A percentile compares a stretch with the other conserved stretches of the same genome.
Evolutionary conservation across 2,113 vertebrate genomes (phyloP).

Genomic region (Erythrolamprus reginae): DNA sequence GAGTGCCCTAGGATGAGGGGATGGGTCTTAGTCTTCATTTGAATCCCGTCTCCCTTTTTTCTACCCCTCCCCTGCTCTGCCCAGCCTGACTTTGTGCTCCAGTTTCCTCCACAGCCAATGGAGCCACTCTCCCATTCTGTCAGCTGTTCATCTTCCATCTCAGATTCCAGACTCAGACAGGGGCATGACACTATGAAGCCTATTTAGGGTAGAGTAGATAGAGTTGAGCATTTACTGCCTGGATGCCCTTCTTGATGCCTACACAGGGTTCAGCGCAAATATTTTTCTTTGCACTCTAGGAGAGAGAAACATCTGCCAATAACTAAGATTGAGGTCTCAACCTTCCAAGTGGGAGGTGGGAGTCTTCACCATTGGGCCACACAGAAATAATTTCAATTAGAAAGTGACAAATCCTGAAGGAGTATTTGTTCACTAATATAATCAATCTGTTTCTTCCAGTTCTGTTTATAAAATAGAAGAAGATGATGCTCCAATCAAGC

Average conservation of each 20-base stretch:
- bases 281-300: background rate
- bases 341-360: background rate
- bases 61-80: no score
- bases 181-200: background rate
- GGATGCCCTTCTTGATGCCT: background rate
- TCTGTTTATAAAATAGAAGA: slow-evolving; percentile 86
- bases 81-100: no score
- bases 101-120: no score
- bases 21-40: no score
- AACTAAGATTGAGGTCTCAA: background rate
- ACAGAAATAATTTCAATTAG: background rate
- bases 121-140: no score
- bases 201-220: background rate
- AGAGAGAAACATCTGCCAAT: background rate
- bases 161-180: no score
- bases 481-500: slow-evolving; percentile 92
- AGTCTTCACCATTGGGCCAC: background rate
- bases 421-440: background rate
- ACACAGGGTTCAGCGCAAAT: background rate
- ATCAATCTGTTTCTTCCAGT: slow-evolving; percentile 57
- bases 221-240: background rate
- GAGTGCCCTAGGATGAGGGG: no score
- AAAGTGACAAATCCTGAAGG: background rate
- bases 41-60: no score
- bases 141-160: no score